Conservation (phyloP, 2,113 vertebrate species). For the Lichenostomus cassidix region DNA sequence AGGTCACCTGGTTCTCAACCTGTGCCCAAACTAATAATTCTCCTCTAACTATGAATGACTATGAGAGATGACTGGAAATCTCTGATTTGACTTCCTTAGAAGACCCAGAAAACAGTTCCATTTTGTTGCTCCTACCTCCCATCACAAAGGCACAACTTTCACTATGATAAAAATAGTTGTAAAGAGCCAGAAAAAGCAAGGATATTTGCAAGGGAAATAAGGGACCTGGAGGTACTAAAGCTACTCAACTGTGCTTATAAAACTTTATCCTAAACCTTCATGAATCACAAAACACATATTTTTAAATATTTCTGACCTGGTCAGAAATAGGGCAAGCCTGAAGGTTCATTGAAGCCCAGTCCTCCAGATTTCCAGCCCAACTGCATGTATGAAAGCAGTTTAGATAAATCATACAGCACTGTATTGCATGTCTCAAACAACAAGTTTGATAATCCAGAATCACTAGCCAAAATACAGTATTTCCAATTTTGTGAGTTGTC, state of each 20-base stretch:
- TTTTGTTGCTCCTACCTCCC: background rate
- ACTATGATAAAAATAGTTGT: background rate
- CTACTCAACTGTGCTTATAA: background rate
- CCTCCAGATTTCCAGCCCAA: background rate
- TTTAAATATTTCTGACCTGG: background rate
- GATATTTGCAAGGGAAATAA: background rate
- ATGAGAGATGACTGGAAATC: background rate
- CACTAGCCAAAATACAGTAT: background rate
- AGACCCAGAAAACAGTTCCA: background rate
- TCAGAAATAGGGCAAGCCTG: background rate
- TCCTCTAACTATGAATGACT: background rate
- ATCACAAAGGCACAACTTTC: background rate
- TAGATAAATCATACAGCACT: background rate
- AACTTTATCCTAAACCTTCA: background rate
- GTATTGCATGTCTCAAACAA: background rate
- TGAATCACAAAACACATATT: background rate
- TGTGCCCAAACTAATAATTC: background rate
- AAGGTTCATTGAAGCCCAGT: background rate
- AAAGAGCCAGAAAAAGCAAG: background rate
- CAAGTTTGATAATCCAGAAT: background rate
- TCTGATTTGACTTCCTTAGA: background rate
- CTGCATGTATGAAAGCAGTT: background rate
- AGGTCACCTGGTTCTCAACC: background rate
- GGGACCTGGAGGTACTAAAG: background rate
- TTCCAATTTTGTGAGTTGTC: background rate